These are phyloP conservation scores for Salvelinus alpinus DNA, from an alignment of 2,113 vertebrate genomes.

Conservation along the genomic window DNA sequence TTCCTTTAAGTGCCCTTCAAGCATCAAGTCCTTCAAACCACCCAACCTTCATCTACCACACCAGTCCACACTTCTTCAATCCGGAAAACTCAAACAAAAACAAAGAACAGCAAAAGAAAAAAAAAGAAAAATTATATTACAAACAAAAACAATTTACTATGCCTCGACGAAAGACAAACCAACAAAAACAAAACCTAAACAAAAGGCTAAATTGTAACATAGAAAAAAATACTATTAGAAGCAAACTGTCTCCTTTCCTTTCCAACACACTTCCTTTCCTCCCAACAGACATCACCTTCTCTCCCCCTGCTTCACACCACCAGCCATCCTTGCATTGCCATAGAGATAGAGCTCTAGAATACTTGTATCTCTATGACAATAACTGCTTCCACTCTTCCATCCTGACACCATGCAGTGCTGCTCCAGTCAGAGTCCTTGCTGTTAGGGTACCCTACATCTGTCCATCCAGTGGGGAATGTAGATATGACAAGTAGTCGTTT, in stretches of 20 bases:
- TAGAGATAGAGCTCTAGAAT: background rate
- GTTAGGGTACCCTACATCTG: conserved; percentile 51
- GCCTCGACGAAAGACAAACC: conserved; percentile 1
- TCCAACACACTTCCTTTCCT: conserved; percentile 52
- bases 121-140: background rate
- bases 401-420: conserved; percentile 32
- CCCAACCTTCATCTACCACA: conserved; percentile 47
- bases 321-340: background rate
- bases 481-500: conserved; percentile 67
- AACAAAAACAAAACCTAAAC: conserved; percentile 5
- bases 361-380: too few relatives aligned
- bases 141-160: conserved; percentile 1
- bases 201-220: background rate
- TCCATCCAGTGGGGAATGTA: conserved; percentile 71
- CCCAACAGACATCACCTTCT: conserved; percentile 3
- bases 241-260: conserved; percentile 26
- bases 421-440: conserved; percentile 48
- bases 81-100: conserved; percentile 38
- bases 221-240: background rate
- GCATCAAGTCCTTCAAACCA: conserved; percentile 38
- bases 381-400: conserved; percentile 32
- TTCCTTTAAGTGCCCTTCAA: conserved; percentile 21
- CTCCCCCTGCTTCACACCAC: conserved; percentile 39
- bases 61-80: conserved; percentile 41
- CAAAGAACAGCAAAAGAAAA: background rate